Conservation (phyloP, 2,797 vertebrate genomes). For the Vespertilio murinus region DNA sequence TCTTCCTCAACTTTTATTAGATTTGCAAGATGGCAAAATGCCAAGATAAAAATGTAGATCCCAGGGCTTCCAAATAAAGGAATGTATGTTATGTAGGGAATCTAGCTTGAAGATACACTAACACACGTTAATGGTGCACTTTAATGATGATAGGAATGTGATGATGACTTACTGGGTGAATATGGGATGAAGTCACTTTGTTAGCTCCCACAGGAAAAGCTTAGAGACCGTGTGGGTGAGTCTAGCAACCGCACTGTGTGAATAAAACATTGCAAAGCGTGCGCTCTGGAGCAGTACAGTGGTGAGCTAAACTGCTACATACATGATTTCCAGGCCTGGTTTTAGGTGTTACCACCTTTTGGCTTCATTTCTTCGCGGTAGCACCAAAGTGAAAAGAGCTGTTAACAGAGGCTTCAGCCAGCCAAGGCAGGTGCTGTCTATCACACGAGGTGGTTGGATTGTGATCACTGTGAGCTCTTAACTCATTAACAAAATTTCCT, state of each 20-base stretch:
- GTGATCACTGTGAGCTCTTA: not conserved
- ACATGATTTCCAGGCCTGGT: not conserved
- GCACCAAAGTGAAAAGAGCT: not conserved
- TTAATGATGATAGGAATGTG: not conserved
- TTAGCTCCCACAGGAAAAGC: not conserved
- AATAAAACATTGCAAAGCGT: conserved; percentile 8
- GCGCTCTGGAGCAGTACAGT: not conserved
- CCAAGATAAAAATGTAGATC: conserved; percentile 15
- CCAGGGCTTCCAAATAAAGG: conserved; percentile 12
- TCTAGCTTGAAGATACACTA: not conserved
- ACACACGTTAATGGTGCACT: not conserved
- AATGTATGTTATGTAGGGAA: not conserved
- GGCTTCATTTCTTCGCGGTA: conserved; percentile 26
- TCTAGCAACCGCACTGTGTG: not conserved
- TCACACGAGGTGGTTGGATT: not conserved
- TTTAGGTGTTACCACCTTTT: conserved; percentile 18
- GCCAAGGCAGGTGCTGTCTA: not conserved
- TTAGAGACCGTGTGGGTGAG: not conserved
- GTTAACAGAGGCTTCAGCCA: not conserved
- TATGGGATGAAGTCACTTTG: not conserved
- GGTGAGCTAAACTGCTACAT: not conserved
- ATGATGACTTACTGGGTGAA: not conserved
- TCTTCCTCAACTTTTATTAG: conserved; percentile 28
- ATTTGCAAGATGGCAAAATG: not conserved
- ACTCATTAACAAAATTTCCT: not conserved